Percentiles rank a stretch among this genome's conserved stretches.
Conservation (phyloP, 2,888 invertebrate species). For the Spilosoma lubricipeda region DNA sequence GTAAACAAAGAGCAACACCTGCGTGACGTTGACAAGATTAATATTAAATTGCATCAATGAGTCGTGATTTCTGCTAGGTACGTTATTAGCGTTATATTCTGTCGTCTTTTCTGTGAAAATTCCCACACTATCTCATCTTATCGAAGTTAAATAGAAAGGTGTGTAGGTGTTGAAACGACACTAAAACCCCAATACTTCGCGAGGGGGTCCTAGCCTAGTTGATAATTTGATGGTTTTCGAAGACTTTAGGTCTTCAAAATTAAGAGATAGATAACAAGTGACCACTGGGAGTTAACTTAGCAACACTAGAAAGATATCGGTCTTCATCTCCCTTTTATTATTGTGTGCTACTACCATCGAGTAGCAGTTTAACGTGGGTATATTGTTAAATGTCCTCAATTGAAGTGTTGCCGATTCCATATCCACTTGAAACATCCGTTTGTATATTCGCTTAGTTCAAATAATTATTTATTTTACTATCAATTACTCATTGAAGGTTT, state of each 20-base stretch:
- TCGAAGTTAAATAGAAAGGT: neutral
- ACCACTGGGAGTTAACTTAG: neutral
- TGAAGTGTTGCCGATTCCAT: neutral
- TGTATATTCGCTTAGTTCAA: neutral
- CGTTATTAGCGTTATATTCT: neutral
- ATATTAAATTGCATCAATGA: neutral
- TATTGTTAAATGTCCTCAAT: neutral
- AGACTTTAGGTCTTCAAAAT: too few species aligned
- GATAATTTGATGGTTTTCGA: too few species aligned
- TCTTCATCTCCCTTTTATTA: neutral
- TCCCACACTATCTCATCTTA: neutral
- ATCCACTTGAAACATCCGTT: neutral
- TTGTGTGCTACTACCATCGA: too few species aligned
- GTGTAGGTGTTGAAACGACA: too few species aligned
- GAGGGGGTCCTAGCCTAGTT: too few species aligned
- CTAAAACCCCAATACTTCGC: too few species aligned
- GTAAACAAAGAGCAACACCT: neutral
- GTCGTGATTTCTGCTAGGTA: neutral
- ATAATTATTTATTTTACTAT: neutral
- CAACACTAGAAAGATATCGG: neutral
- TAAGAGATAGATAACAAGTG: neutral
- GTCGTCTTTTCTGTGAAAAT: too few species aligned
- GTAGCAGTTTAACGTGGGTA: neutral
- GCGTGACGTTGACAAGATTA: neutral
- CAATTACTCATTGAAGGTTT: neutral